Conservation (phyloP, 2,113 vertebrate species). For the Puntigrus tetrazona region DNA sequence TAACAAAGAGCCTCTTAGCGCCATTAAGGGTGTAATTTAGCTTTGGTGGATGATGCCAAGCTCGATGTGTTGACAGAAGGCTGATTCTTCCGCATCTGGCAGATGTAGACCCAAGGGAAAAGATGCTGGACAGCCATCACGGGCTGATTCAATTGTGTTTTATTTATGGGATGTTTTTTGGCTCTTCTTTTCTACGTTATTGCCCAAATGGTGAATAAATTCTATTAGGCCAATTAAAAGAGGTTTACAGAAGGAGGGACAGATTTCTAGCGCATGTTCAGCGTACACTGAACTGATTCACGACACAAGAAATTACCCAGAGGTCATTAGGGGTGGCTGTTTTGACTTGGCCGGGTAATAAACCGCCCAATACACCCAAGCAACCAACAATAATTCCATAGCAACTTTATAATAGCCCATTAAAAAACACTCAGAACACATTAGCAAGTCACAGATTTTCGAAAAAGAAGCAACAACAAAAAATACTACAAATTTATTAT, state of each 20-base stretch:
- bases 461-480: no score
- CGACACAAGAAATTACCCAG: not conserved
- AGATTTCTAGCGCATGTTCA: not conserved
- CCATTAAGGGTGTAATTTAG: slow-evolving; percentile 55
- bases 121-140: slow-evolving; percentile 49
- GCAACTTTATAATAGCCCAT: not conserved
- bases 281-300: not conserved
- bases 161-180: slow-evolving; percentile 53
- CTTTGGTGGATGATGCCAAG: slow-evolving; percentile 48
- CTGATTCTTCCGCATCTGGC: slow-evolving; percentile 55
- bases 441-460: no score
- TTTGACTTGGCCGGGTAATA: not conserved
- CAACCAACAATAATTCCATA: not conserved
- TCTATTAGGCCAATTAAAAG: slow-evolving; percentile 49
- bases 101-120: slow-evolving; percentile 34
- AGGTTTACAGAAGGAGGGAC: slow-evolving; percentile 9
- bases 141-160: slow-evolving; percentile 41
- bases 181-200: slow-evolving; percentile 40
- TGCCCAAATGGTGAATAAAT: slow-evolving; percentile 46
- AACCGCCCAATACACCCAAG: not conserved
- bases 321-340: not conserved
- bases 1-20: slow-evolving; percentile 50
- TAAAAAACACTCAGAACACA: not conserved
- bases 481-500: no score
- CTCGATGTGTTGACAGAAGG: slow-evolving; percentile 43